A percentile compares a stretch with the other conserved stretches of the same genome.
Conservation (phyloP, 2,113 vertebrate genomes). For the Plectropomus leopardus region DNA sequence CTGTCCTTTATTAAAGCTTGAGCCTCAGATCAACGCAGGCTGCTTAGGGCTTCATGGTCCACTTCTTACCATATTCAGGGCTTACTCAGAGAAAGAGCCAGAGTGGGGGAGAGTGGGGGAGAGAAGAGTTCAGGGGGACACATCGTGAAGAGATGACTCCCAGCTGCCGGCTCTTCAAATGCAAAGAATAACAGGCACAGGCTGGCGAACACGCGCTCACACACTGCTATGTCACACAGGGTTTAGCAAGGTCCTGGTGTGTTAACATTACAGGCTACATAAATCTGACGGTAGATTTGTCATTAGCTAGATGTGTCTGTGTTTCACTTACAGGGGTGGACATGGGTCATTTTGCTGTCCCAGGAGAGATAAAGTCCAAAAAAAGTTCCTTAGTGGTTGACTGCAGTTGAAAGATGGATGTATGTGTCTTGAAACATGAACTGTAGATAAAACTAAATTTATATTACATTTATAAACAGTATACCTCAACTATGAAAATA, state of each 20-base stretch:
- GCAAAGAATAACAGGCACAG: conserved; percentile 66
- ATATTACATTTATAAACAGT: background rate
- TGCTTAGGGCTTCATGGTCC: conserved; percentile 73
- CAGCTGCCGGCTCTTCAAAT: conserved; percentile 73
- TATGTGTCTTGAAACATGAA: conserved; percentile 28
- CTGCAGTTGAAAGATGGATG: background rate
- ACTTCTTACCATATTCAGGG: conserved; percentile 69
- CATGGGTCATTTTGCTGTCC: conserved; percentile 39
- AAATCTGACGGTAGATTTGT: conserved; percentile 70
- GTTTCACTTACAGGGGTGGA: conserved; percentile 54
- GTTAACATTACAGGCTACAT: conserved; percentile 76
- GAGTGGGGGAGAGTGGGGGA: background rate
- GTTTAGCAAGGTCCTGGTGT: conserved; percentile 49
- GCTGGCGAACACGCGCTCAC: conserved; percentile 26
- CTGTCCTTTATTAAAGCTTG: conserved; percentile 75
- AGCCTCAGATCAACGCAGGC: conserved; percentile 64
- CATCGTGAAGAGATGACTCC: conserved; percentile 69
- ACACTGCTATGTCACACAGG: conserved; percentile 57
- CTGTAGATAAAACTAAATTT: conserved; percentile 8
- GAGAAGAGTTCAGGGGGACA: conserved; percentile 33
- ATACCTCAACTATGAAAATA: conserved; percentile 15
- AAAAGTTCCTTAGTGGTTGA: conserved; percentile 12
- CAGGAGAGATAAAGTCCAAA: conserved; percentile 32
- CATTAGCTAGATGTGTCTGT: conserved; percentile 54
- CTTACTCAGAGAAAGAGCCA: conserved; percentile 17